Conservation (phyloP, 53 echinoderm and acorn worm genomes). For the Holothuria leucospilota region DNA sequence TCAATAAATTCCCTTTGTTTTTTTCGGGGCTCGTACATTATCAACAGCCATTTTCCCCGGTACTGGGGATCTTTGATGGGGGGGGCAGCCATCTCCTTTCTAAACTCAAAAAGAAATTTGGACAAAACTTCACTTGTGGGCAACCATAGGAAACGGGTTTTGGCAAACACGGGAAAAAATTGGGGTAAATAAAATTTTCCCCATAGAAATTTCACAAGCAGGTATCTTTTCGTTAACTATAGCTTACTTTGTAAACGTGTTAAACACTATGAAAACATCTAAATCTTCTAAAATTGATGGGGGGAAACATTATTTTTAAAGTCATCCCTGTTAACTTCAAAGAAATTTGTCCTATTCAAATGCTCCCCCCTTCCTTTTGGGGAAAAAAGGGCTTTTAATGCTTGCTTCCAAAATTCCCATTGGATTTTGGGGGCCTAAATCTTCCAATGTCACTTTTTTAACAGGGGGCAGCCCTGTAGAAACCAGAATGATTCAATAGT, state of each 20-base stretch:
- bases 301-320: too few species aligned
- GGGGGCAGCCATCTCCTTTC: slow-evolving; percentile 73
- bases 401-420: slow-evolving; percentile 93
- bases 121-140: not conserved
- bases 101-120: slow-evolving; percentile 39
- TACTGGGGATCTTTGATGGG: slow-evolving; percentile 96
- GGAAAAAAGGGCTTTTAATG: slow-evolving; percentile 90
- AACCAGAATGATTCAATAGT: not conserved
- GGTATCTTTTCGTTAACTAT: too few species aligned
- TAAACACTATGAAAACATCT: too few species aligned
- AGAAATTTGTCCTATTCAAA: too few species aligned
- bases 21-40: slow-evolving; percentile 90
- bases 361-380: slow-evolving; percentile 87
- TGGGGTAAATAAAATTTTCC: too few species aligned
- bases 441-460: slow-evolving; percentile 76
- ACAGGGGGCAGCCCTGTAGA: slow-evolving; percentile 84
- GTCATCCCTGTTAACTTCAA: too few species aligned
- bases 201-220: too few species aligned
- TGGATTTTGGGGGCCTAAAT: slow-evolving; percentile 75
- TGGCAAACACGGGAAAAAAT: not conserved
- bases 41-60: slow-evolving; percentile 86
- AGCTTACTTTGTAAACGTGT: too few species aligned
- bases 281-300: too few species aligned
- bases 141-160: too few species aligned
- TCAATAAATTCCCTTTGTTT: slow-evolving; percentile 72